These are phyloP conservation scores for Buphagus erythrorhynchus DNA, from an alignment of 2,797 vertebrate genomes.

Conservation along the genomic window DNA sequence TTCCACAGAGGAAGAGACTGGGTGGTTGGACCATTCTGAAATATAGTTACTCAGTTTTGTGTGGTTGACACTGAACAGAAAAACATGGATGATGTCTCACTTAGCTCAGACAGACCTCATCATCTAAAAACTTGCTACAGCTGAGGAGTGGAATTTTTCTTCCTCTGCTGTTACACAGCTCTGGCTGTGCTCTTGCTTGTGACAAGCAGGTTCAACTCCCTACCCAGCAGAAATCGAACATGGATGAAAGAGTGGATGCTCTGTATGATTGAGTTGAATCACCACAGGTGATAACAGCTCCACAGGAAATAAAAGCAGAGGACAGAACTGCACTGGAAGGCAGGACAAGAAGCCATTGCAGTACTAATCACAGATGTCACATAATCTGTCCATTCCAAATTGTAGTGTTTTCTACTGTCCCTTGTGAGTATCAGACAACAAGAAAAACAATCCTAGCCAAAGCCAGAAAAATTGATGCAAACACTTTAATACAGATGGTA, in stretches of 20 bases:
- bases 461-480: neutral
- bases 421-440: neutral
- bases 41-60: neutral
- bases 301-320: neutral
- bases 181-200: neutral
- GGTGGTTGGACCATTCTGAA: neutral
- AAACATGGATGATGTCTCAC: neutral
- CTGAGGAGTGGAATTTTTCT: neutral
- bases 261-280: neutral
- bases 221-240: fast-evolving
- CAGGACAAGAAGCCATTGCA: neutral
- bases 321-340: neutral
- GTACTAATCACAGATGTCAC: neutral
- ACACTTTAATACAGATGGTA: neutral
- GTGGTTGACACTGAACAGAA: neutral
- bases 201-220: neutral
- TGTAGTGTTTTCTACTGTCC: fast-evolving
- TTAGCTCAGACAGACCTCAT: neutral
- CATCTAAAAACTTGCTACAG: neutral
- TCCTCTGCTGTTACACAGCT: neutral
- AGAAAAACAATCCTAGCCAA: neutral
- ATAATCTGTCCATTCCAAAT: neutral
- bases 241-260: neutral
- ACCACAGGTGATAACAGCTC: neutral
- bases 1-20: neutral